phyloP scores from a whole-genome alignment of 2,888 invertebrate species.

The Ophonus ardosiacus region DNA sequence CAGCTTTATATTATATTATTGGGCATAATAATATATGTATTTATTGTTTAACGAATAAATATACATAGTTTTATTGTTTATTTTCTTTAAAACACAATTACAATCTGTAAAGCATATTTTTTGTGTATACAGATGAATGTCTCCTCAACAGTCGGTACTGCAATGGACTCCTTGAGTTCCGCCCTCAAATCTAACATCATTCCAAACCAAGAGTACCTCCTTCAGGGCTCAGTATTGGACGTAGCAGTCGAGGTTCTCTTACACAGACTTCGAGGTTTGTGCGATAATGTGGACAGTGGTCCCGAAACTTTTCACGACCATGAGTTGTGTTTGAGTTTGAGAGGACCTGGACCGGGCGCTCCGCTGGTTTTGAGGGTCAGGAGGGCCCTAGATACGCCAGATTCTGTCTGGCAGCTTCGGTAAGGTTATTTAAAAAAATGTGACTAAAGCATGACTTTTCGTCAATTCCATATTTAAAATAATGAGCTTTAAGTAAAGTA shows the following conservation, averaged over 20 bases:
- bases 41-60: too few relatives aligned
- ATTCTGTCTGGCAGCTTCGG: slow-evolving; percentile 92
- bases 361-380: slow-evolving; percentile 89
- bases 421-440: neutral
- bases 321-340: slow-evolving; percentile 91
- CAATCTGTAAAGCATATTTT: neutral
- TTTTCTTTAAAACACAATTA: too few relatives aligned
- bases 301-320: slow-evolving; percentile 96
- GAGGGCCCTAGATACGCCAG: slow-evolving; percentile 88
- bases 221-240: slow-evolving; percentile 96
- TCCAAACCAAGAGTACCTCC: slow-evolving; percentile 94
- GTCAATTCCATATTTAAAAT: too few relatives aligned
- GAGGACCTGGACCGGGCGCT: slow-evolving; percentile 80
- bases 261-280: slow-evolving; percentile 92
- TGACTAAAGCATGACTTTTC: too few relatives aligned
- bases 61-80: too few relatives aligned
- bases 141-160: slow-evolving; percentile 78
- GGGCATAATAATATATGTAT: too few relatives aligned
- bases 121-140: slow-evolving; percentile 50
- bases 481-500: too few relatives aligned
- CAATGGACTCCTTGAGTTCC: slow-evolving; percentile 87
- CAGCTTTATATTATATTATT: too few relatives aligned
- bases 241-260: slow-evolving; percentile 93
- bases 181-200: slow-evolving; percentile 91
- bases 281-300: slow-evolving; percentile 94